These are phyloP conservation scores for Tenualosa thibaudeaui DNA, from an alignment of 2,797 vertebrate genomes.

Conservation along the genomic window DNA sequence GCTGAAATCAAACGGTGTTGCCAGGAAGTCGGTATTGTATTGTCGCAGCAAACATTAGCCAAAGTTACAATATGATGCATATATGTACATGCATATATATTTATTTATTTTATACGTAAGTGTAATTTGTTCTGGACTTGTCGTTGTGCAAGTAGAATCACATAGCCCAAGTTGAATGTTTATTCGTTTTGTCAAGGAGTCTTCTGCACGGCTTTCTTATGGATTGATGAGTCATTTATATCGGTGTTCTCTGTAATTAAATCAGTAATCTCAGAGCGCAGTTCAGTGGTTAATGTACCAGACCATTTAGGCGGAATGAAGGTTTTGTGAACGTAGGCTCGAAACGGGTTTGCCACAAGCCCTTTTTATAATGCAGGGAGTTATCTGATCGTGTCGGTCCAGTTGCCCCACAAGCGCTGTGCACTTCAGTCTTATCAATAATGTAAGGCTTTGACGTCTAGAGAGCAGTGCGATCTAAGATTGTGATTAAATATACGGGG, in stretches of 20 bases:
- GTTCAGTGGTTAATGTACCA: not conserved
- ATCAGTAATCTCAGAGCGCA: constrained; percentile 39
- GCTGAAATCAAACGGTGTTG: not conserved
- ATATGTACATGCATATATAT: too few species aligned
- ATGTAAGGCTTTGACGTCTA: not conserved
- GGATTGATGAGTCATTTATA: constrained; percentile 48
- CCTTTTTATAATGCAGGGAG: not conserved
- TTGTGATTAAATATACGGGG: not conserved
- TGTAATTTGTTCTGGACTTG: not conserved
- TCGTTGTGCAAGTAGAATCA: not conserved
- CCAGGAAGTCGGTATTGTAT: too few species aligned
- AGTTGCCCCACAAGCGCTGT: not conserved
- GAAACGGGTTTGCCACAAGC: not conserved
- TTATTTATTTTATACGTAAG: not conserved
- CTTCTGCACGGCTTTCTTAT: not conserved
- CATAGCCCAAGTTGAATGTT: not conserved
- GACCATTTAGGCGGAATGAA: not conserved
- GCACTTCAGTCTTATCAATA: constrained; percentile 15
- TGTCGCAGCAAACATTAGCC: not conserved
- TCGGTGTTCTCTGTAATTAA: constrained; percentile 46
- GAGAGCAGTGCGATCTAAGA: not conserved
- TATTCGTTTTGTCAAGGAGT: not conserved
- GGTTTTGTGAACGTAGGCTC: not conserved
- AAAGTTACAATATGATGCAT: not conserved
- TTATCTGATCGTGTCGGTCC: not conserved